Evolutionary conservation across 2,888 invertebrate species (phyloP).

Genomic region (Malacosoma neustria): DNA sequence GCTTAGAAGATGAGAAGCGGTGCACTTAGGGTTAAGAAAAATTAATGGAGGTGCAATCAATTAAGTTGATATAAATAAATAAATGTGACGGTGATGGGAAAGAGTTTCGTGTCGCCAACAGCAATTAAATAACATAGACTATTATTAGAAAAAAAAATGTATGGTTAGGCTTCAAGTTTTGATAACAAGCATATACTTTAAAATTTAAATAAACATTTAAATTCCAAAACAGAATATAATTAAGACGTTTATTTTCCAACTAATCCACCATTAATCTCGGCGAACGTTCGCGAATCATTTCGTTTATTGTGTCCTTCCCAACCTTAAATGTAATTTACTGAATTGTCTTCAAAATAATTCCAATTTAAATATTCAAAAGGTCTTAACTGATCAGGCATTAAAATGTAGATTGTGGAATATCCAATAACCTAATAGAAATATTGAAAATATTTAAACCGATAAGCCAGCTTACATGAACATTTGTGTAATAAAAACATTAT

Average conservation of each 20-base stretch:
- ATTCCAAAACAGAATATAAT: background rate
- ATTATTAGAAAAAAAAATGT: too few relatives aligned
- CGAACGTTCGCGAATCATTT: background rate
- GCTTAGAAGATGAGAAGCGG: too few relatives aligned
- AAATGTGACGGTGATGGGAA: too few relatives aligned
- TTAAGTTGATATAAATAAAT: too few relatives aligned
- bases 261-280: background rate
- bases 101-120: too few relatives aligned
- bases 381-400: conserved; percentile 37
- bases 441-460: conserved; percentile 1
- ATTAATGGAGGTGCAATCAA: too few relatives aligned
- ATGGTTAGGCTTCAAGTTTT: too few relatives aligned
- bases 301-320: background rate
- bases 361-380: conserved; percentile 61
- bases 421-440: conserved; percentile 1
- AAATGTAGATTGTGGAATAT: conserved; percentile 23
- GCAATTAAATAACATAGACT: too few relatives aligned
- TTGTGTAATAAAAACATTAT: too few relatives aligned
- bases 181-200: too few relatives aligned
- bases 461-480: background rate
- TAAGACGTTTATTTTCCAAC: background rate
- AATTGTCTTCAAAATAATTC: conserved; percentile 29
- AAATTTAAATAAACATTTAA: too few relatives aligned
- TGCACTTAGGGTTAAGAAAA: too few relatives aligned
- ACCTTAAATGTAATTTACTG: conserved; percentile 13